Evolutionary conservation across 2,888 invertebrate genomes (phyloP).

Genomic region (Drosophila villosipedis): DNA sequence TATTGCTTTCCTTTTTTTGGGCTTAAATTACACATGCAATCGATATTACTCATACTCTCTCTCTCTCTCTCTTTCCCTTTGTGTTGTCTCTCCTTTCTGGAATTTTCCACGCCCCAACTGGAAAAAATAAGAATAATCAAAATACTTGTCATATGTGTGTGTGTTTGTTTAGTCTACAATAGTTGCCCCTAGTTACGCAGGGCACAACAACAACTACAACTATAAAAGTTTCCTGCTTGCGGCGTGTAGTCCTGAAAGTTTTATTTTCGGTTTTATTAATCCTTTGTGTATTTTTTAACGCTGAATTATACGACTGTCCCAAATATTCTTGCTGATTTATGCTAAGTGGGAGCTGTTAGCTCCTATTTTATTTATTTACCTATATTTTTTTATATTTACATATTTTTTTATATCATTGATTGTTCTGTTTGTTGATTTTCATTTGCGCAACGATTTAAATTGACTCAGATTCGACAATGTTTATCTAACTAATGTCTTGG

Average conservation of each 20-base stretch:
- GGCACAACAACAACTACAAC: conserved; percentile 62
- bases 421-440: conserved; percentile 7
- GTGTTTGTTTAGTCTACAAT: conserved; percentile 31
- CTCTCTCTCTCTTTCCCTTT: background rate
- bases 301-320: conserved; percentile 60
- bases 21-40: conserved; percentile 43
- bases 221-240: conserved; percentile 15
- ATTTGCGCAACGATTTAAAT: conserved; percentile 4
- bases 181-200: conserved; percentile 73
- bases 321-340: conserved; percentile 61
- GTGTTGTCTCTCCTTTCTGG: background rate
- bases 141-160: conserved; percentile 48
- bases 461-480: background rate
- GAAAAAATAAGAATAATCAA: conserved; percentile 21
- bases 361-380: background rate
- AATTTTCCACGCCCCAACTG: conserved; percentile 19
- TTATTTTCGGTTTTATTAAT: conserved; percentile 62
- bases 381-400: background rate
- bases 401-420: background rate
- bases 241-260: conserved; percentile 16
- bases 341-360: conserved; percentile 39
- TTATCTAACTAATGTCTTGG: background rate
- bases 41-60: conserved; percentile 40
- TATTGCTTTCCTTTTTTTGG: conserved; percentile 40
- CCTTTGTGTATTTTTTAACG: conserved; percentile 72